phyloP scores from a whole-genome alignment of 2,797 vertebrate species.

The Okamejei kenojei region DNA sequence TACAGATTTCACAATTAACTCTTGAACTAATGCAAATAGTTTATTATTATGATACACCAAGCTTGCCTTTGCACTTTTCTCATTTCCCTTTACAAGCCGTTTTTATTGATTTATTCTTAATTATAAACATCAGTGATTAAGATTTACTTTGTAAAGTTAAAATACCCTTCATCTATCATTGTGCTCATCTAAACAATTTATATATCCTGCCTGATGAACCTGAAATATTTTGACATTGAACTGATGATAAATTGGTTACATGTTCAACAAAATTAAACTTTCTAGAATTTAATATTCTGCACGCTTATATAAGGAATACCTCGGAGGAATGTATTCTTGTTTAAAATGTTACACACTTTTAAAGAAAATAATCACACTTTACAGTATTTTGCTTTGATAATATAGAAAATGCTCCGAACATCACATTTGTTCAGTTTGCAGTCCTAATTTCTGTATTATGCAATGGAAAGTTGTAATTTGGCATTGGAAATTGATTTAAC shows the following conservation, averaged over 20 bases:
- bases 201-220: not conserved
- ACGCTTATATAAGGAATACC: not conserved
- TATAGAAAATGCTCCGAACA: not conserved
- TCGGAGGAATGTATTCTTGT: not conserved
- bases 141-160: not conserved
- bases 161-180: not conserved
- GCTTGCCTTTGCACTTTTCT: not conserved
- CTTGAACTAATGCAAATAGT: not conserved
- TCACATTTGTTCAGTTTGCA: not conserved
- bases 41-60: not conserved
- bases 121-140: not conserved
- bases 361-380: not conserved
- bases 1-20: not conserved
- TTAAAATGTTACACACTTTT: not conserved
- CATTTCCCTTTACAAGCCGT: not conserved
- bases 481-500: not conserved
- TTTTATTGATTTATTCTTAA: not conserved
- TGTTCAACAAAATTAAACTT: not conserved
- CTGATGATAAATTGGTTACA: conserved; percentile 6
- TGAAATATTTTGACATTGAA: not conserved
- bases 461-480: not conserved
- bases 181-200: not conserved
- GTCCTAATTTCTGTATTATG: not conserved
- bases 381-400: not conserved
- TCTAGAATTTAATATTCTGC: not conserved